These are phyloP conservation scores for Maccullochella peelii DNA, from an alignment of 2,113 vertebrate species.

Conservation along the genomic window DNA sequence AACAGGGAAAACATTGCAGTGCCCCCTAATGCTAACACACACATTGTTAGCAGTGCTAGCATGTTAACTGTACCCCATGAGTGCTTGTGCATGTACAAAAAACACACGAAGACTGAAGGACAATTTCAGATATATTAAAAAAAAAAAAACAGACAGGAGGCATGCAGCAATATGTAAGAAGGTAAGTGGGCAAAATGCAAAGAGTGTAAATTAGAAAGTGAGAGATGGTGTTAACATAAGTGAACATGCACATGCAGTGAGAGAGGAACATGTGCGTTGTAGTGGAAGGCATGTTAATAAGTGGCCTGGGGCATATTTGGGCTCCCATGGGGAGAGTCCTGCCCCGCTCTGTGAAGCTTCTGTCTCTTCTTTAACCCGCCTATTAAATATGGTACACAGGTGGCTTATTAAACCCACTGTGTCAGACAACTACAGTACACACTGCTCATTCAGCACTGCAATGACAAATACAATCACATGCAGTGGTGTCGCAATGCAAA, in stretches of 20 bases:
- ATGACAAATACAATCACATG: conserved; percentile 61
- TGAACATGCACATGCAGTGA: conserved; percentile 53
- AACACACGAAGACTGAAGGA: conserved; percentile 6
- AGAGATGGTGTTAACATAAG: conserved; percentile 54
- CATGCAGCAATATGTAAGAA: conserved; percentile 18
- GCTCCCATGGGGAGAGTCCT: conserved; percentile 76
- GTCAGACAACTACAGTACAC: conserved; percentile 60
- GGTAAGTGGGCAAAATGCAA: conserved; percentile 40
- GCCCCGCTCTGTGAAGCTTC: conserved; percentile 74
- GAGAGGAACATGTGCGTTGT: conserved; percentile 71
- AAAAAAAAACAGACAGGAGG: conserved; percentile 14
- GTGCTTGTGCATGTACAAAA: neutral
- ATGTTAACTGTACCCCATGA: neutral
- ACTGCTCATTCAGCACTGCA: conserved; percentile 59
- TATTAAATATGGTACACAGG: conserved; percentile 84
- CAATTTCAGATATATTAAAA: neutral
- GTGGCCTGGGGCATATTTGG: conserved; percentile 74
- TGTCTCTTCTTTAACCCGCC: conserved; percentile 81
- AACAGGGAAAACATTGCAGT: neutral
- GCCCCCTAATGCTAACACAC: neutral
- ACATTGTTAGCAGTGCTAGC: conserved; percentile 11
- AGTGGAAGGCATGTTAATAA: conserved; percentile 81
- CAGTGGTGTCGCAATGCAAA: conserved; percentile 23
- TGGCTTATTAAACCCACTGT: conserved; percentile 81
- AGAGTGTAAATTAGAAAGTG: conserved; percentile 60